Evolutionary conservation across 2,888 invertebrate genomes (phyloP).

Genomic region (Mycalesis mineus): DNA sequence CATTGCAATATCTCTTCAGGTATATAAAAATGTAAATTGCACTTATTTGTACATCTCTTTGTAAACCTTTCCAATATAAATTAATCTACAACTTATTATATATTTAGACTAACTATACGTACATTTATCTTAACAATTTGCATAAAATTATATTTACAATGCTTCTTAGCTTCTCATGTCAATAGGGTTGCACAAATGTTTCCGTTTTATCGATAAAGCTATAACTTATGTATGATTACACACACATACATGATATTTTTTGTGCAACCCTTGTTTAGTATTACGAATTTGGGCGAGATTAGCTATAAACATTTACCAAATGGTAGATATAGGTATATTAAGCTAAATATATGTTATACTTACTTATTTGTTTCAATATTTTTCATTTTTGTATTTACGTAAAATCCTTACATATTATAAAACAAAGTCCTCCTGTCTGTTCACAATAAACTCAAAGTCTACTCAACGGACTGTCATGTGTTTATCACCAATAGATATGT

Average conservation of each 20-base stretch:
- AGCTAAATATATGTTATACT: no score
- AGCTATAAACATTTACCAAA: constrained; percentile 10
- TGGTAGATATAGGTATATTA: no score
- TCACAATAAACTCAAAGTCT: no score
- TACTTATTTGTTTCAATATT: no score
- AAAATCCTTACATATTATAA: no score
- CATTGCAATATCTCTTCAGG: background rate
- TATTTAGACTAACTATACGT: no score
- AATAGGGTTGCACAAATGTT: constrained; percentile 25
- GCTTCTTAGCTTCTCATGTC: constrained; percentile 56
- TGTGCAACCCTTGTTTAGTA: constrained; percentile 23
- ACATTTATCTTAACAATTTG: background rate
- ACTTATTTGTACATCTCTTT: background rate
- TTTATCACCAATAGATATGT: no score
- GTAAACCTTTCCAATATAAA: background rate
- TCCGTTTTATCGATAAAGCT: background rate
- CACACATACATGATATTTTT: constrained; percentile 7
- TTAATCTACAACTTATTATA: background rate
- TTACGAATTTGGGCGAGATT: constrained; percentile 26
- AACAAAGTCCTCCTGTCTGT: no score
- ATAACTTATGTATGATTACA: background rate
- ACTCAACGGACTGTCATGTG: no score
- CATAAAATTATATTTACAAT: constrained; percentile 8
- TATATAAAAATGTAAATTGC: background rate
- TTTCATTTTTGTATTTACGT: no score